Evolutionary conservation across 2,888 invertebrate genomes (phyloP).

Genomic region (Phasia obesa): DNA sequence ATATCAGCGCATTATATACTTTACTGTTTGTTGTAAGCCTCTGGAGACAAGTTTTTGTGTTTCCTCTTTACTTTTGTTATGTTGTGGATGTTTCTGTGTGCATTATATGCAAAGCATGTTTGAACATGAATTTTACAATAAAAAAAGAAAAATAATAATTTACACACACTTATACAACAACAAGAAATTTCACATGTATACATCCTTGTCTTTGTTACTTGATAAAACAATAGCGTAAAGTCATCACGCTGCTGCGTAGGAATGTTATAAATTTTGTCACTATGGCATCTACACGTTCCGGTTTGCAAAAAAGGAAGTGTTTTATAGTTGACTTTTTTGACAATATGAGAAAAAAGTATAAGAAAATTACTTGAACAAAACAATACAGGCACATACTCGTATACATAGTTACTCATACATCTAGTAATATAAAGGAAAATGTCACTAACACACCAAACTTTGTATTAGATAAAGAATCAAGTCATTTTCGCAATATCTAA

Average conservation of each 20-base stretch:
- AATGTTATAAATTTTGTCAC: constrained; percentile 71
- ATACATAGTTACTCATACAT: background rate
- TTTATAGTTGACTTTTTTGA: constrained; percentile 69
- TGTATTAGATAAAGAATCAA: constrained; percentile 37
- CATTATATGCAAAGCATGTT: constrained; percentile 63
- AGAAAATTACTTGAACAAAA: constrained; percentile 50
- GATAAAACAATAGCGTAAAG: constrained; percentile 69
- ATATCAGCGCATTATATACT: no score
- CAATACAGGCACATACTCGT: constrained; percentile 2
- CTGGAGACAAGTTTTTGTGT: constrained; percentile 60
- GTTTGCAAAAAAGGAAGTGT: constrained; percentile 66
- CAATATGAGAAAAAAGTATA: constrained; percentile 53
- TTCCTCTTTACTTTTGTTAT: constrained; percentile 44
- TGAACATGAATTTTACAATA: constrained; percentile 44
- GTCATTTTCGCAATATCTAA: constrained; percentile 4
- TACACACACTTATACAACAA: constrained; percentile 23
- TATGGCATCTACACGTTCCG: constrained; percentile 70
- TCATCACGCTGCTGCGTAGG: constrained; percentile 66
- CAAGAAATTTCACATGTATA: constrained; percentile 36
- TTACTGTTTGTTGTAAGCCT: constrained; percentile 45
- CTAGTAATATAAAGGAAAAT: constrained; percentile 3
- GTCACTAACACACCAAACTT: constrained; percentile 1
- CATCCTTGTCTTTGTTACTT: constrained; percentile 66
- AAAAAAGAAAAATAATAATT: constrained; percentile 11
- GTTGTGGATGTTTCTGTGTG: constrained; percentile 47